phyloP scores from a whole-genome alignment of 2,888 invertebrate species.

The Dolomedes plantarius region DNA sequence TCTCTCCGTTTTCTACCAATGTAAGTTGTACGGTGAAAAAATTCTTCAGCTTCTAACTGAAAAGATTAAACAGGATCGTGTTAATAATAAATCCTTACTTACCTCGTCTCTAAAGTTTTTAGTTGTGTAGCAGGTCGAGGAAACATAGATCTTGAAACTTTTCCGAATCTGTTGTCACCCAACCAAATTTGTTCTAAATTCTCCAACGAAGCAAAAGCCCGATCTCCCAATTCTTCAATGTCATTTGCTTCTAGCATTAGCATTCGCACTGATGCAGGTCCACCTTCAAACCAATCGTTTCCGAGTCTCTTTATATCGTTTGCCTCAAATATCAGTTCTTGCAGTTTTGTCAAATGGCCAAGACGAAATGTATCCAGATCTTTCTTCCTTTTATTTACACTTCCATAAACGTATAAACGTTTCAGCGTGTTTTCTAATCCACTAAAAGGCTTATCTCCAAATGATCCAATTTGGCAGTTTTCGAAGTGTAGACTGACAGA shows the following conservation, averaged over 20 bases:
- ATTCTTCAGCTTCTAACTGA: no score
- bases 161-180: slow-evolving; percentile 48
- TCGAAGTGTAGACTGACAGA: slow-evolving; percentile 46
- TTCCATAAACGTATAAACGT: slow-evolving; percentile 43
- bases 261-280: slow-evolving; percentile 24
- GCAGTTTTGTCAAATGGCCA: slow-evolving; percentile 41
- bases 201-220: slow-evolving; percentile 45
- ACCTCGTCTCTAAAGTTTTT: slow-evolving; percentile 52
- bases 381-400: slow-evolving; percentile 50
- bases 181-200: slow-evolving; percentile 50
- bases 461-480: slow-evolving; percentile 52
- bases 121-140: slow-evolving; percentile 52
- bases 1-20: no score
- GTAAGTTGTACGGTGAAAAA: no score
- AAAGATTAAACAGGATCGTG: no score
- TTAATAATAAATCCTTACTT: not conserved
- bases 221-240: slow-evolving; percentile 56
- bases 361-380: slow-evolving; percentile 47
- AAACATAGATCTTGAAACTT: slow-evolving; percentile 59
- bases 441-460: slow-evolving; percentile 43
- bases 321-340: slow-evolving; percentile 30
- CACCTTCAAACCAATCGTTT: slow-evolving; percentile 56
- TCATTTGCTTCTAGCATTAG: slow-evolving; percentile 57
- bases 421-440: slow-evolving; percentile 46
- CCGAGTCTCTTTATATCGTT: slow-evolving; percentile 51